These are phyloP conservation scores for Thinocorus orbignyianus DNA, from an alignment of 2,113 vertebrate genomes.

Conservation along the genomic window DNA sequence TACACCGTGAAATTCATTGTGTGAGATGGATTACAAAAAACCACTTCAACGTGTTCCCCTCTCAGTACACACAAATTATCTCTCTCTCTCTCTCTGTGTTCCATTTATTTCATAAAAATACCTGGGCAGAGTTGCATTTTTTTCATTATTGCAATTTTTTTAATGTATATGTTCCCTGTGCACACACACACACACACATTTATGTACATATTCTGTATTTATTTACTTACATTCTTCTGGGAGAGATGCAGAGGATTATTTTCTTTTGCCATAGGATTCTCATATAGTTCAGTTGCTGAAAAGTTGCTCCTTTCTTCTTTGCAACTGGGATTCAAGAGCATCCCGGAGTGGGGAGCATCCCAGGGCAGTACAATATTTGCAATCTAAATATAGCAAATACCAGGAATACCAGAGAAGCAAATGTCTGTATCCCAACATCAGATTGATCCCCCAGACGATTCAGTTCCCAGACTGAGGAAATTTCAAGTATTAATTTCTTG, in stretches of 20 bases:
- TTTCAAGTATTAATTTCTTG: constrained; percentile 44
- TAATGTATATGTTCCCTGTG: background rate
- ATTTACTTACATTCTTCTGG: constrained; percentile 28
- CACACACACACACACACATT: background rate
- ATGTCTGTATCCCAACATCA: constrained; percentile 57
- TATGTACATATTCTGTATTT: background rate
- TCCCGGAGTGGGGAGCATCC: constrained; percentile 18
- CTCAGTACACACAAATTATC: background rate
- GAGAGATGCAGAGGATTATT: background rate
- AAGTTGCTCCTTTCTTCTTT: background rate
- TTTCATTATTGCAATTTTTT: background rate
- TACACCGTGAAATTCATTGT: background rate
- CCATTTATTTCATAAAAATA: background rate
- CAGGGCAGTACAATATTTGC: constrained; percentile 61
- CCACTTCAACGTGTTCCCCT: background rate
- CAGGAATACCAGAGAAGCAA: constrained; percentile 63
- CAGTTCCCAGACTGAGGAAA: constrained; percentile 61
- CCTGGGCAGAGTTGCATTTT: background rate
- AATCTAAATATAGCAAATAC: constrained; percentile 66
- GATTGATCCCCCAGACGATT: constrained; percentile 56
- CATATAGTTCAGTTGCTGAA: background rate
- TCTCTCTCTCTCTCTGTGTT: background rate
- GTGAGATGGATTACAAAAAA: background rate
- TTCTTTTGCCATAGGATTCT: background rate
- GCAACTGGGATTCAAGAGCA: constrained; percentile 20